Base-by-base conservation (phyloP, 2,797 vertebrate genomes). In the Neomorphus geoffroyi region DNA sequence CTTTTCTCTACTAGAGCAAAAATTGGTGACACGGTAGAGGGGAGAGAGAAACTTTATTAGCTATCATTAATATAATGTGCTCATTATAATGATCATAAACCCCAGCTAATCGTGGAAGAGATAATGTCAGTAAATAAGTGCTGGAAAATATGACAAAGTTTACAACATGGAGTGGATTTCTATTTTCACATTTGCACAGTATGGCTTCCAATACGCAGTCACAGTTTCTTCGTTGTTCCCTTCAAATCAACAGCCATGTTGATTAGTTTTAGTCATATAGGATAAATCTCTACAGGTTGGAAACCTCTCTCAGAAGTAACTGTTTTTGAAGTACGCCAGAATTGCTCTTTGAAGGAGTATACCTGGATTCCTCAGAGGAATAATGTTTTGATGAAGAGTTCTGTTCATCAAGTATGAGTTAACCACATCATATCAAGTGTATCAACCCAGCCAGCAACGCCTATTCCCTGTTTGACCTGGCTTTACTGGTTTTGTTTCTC, bases 161-260 rank as follows among this genome's bases (percentile, higher is more conserved):
- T 88, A 85, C 30, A 57, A 70, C 13, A 79, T 35, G n/a, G 67
- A 91, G 18, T 35, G 26, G 30, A 75, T 90, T 93, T 86, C 37
- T 60, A 13, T 64, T 66, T 82, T 71, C 19, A 22, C 62, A 69
- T 26, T 58, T 72, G 17, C n/a, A 35, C 12, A 32, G 21, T 70
- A 24, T n/a, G 64, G n/a, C 16, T 7, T 77, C 33, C 72, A 21
- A 21, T 54, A 41, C 8, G 10, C 13, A 72, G 56, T 48, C 46
- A 56, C 9, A 41, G 50, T 27, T 32, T 82, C 69, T 62, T 53
- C 30, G 24, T 11, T 74, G 53, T 65, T 78, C 7, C 24, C n/a
- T 70, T 90, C 72, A 91, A 94, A 94, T 94, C 43, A 88, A 79
- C 16, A 71, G 35, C 60, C 35, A n/a, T 46, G 53, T 50, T 81